Evolutionary conservation across 2,113 vertebrate species (phyloP).

Genomic region (Sardina pilchardus): DNA sequence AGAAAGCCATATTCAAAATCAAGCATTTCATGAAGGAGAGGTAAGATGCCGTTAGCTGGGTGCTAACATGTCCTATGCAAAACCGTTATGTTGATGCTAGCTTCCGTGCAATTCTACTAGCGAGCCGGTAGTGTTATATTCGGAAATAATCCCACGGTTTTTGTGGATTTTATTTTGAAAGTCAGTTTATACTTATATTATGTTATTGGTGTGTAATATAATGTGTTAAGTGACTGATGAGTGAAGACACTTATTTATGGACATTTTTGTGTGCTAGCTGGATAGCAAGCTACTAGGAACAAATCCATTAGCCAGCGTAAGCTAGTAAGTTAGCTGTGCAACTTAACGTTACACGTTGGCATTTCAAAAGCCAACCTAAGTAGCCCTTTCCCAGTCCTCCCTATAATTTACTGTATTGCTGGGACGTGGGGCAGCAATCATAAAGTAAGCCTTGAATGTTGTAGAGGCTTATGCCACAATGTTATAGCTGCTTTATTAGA

Average conservation of each 20-base stretch:
- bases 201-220: neutral
- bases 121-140: neutral
- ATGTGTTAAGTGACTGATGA: neutral
- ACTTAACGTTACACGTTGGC: slow-evolving; percentile 1
- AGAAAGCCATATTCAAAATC: slow-evolving; percentile 74
- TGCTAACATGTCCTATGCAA: slow-evolving; percentile 11
- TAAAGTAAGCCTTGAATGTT: neutral
- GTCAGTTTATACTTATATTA: neutral
- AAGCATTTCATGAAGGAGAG: slow-evolving; percentile 80
- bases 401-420: neutral
- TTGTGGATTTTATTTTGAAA: too few relatives aligned
- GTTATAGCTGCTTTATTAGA: neutral
- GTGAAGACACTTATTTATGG: neutral
- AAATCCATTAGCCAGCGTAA: neutral
- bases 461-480: neutral
- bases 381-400: neutral
- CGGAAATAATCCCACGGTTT: neutral
- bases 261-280: neutral
- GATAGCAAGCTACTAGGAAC: neutral
- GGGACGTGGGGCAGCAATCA: neutral
- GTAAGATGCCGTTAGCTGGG: slow-evolving; percentile 53
- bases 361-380: slow-evolving; percentile 7
- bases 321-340: neutral
- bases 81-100: slow-evolving; percentile 55
- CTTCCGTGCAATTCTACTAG: slow-evolving; percentile 24